Evolutionary conservation across 2,113 vertebrate species (phyloP), one percentile per base, ranked within the genome.

Genomic region (Zosterops pallidus): DNA sequence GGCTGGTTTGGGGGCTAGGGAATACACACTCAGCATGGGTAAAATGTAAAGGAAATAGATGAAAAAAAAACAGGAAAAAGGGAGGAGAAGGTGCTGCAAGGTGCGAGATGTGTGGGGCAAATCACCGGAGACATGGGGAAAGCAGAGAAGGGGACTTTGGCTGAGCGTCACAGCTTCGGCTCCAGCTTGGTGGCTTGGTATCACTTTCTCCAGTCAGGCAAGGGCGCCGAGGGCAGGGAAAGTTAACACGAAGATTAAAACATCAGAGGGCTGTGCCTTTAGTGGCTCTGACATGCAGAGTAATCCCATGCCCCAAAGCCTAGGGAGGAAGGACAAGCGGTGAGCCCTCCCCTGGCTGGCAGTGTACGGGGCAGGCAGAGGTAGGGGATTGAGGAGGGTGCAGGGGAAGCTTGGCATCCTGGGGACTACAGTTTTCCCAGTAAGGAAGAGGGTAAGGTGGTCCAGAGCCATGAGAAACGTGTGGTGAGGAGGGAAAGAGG

Each of bases 161-260:
- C 71, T 53, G 83, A 57, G 64, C 1, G 5, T 90, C 83, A 75
- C 72, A 60, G 90, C 90, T 84, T 86, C 2, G 2, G 53, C 90
- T 95, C 83, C 86, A 56, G 86, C 92, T 93, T 13, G 1, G 44
- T 91, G 78, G 39, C 86, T 97, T 59, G 24, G 89, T 96, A 90
- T 96, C 96, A 91, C 89, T 96, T 96, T 96, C 96, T 91, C 60
- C 96, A 96, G 95, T 67, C 69, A 94, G 94, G 77, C 87, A 95
- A 96, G 93, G 95, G 92, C 80, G 92, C 93, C 7, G 31, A 97
- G 95, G 95, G 97, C 97, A 96, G 89, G 85, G 95, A 96, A 97
- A 96, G 97, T 97, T 97, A 97, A 97, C 95, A 91, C 2, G 81
- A 95, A 96, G 97, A 97, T 97, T 97, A 97, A 97, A 97, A 97